Evolutionary conservation across 2,113 vertebrate genomes (phyloP), one percentile per base, ranked within the genome.

Genomic region (Stegastes partitus): DNA sequence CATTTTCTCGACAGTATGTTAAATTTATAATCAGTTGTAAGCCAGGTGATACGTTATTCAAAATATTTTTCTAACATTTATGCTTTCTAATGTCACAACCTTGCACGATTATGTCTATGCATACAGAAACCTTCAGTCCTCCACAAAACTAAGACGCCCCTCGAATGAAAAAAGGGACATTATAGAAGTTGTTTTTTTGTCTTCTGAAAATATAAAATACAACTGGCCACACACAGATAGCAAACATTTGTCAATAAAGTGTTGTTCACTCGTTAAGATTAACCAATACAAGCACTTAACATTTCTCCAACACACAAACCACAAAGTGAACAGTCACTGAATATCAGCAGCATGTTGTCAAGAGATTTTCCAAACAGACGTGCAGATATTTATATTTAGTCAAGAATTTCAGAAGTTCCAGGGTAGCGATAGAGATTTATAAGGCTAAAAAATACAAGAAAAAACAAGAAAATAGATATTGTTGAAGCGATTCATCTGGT

Each of bases 221-320:
- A 94, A 93, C 89, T 94, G 93, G 92, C 93, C 93, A 91, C 83
- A 81, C 80, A 92, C 85, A 92, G 79, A 91, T 90, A 93, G 86
- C 90, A 93, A 88, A 93, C 91, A 62, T 86, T 90, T 93, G 89
- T 91, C 85, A 88, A 88, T 87, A 82, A 87, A 84, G 83, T 92
- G 81, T 78, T 82, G 83, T 89, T 88, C 91, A 92, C 90, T 92
- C 90, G 25, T 86, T 84, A 85, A 87, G 83, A 86, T 87, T 82
- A 87, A 91, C 88, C 89, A 65, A 88, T 82, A 93, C 90, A 87
- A 93, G 90, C 90, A 93, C 91, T 87, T 90, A 85, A 91, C 91
- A 82, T 86, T 87, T 91, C 70, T 90, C 89, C 92, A 93, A 89
- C 93, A 93, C 91, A 90, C 90, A 71, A 72, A 91, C 87, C 91